Evolutionary conservation across 2,888 invertebrate species (phyloP), one percentile per base, ranked within the genome.

Genomic region (Oeneis ivallda): DNA sequence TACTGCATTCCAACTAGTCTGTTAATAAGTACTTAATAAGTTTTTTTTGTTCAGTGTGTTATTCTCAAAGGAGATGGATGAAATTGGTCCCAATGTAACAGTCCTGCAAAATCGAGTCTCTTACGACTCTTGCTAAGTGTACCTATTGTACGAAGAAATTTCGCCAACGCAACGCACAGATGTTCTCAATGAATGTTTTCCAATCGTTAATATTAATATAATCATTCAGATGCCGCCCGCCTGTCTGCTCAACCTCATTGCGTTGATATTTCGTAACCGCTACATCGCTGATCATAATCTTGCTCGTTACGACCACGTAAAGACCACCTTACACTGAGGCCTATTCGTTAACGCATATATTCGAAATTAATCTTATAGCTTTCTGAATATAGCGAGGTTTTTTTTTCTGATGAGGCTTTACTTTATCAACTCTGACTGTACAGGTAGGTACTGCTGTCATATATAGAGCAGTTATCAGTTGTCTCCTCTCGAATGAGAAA

Each of bases 251-350:
- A 41, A 41, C 61, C 61, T 61, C 61, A 50, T 39, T 60, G 49
- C 17, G 49, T 37, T 50, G 50, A 13, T 45, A 58, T 61, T 61
- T 52, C 50, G 41, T 52, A 52, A 61, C 10, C 41, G 17, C 32
- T n/a, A 61, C 50, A 52, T 52, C 61, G 26, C 52, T 32, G 61
- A 61, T 61, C 39, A 26, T 41, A 61, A 61, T 61, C 61, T 61
- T 26, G 39, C 26, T 52, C 19, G 41, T 61, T 47, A 52, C 52
- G 61, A 19, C 41, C 50, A 52, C 52, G 37, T 52, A 50, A 41
- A 61, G 50, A 32, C 41, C 41, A 26, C 39, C 52, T 61, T 52
- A 41, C 60, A 60, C 52, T 50, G 19, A 41, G 15, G 34, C 39
- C 49, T 59, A 11, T 9, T 11, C 32, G 32, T 45, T 10, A 6